Percentiles rank a stretch among this genome's conserved stretches.
Conservation (phyloP, 2,888 invertebrate genomes). For the Piscicola geometra region DNA sequence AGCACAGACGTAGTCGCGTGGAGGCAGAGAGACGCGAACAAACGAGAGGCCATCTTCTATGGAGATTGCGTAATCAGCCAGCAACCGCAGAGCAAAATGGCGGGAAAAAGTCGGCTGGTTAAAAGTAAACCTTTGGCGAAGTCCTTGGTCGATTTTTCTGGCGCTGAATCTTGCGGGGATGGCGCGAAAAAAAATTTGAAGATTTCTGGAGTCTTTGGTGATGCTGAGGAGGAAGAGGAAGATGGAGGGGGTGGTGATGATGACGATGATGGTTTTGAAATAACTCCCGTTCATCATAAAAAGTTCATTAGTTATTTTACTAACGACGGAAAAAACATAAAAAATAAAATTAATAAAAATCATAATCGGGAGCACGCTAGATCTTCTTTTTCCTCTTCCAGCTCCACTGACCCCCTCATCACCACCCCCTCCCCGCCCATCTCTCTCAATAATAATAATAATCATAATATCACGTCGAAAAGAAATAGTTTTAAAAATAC, state of each 20-base stretch:
- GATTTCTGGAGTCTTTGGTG: not conserved
- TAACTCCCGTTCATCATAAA: not conserved
- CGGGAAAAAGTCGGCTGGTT: not conserved
- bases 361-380: not conserved
- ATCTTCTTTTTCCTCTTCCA: not conserved
- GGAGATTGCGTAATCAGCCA: not conserved
- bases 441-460: not conserved
- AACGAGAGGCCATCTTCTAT: not conserved
- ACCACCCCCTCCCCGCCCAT: not conserved
- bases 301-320: not conserved
- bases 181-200: not conserved
- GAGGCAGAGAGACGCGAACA: not conserved
- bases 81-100: not conserved
- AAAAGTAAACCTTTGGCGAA: not conserved
- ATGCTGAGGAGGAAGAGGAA: not conserved
- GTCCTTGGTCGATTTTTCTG: not conserved
- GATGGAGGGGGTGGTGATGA: not conserved
- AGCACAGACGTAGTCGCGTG: too few species aligned
- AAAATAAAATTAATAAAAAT: too few species aligned
- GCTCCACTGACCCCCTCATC: not conserved
- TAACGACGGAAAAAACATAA: too few species aligned
- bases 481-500: not conserved
- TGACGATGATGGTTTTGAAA: not conserved
- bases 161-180: not conserved
- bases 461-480: not conserved